Base-by-base conservation (phyloP, 2,888 invertebrate species). In the Leptopterna dolabrata region DNA sequence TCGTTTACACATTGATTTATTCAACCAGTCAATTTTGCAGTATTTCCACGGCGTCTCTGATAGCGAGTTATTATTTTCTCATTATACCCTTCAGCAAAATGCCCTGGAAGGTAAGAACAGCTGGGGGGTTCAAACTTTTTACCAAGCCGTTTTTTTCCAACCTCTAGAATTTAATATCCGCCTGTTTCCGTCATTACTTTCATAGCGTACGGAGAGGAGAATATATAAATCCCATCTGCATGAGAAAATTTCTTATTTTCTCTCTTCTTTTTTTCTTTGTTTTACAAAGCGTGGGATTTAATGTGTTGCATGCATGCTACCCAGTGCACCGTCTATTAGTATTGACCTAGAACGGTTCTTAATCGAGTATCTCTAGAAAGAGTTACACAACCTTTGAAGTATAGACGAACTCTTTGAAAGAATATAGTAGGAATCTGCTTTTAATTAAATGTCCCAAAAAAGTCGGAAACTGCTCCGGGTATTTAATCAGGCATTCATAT, bases 91-190 rank as follows among this genome's bases (percentile, higher is more conserved):
- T 27, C 6, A 24, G 24, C 19, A 63, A 63, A 11, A 24, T 63
- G 63, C 13, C 63, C 13, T 19, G 63, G n/a, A n/a, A n/a, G n/a
- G 19, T 51, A n/a, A 14, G 16, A 51, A n/a, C n/a, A 6, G 51
- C 51, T 1, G 51, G 51, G n/a, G 51, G n/a, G 51, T 51, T 63
- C 63, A 63, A 4, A 24, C 63, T 63, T 63, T 63, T 63, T 63
- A 13, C n/a, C 24, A 63, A 11, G 19, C 27, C 63, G 2, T 63
- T 24, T 11, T 24, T 11, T 27, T 24, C 24, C 63, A 63, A 63
- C 63, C 63, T 63, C 63, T 63, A 27, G 63, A 63, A 63, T 63
- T 63, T 63, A 63, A 63, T 63, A 63, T 63, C 63, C 27, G 63
- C 24, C 63, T 63, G 19, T 11, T 63, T n/a, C 63, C 24, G 24